Conservation (phyloP, 53 echinoderm and acorn worm genomes). For the Antedon mediterranea region DNA sequence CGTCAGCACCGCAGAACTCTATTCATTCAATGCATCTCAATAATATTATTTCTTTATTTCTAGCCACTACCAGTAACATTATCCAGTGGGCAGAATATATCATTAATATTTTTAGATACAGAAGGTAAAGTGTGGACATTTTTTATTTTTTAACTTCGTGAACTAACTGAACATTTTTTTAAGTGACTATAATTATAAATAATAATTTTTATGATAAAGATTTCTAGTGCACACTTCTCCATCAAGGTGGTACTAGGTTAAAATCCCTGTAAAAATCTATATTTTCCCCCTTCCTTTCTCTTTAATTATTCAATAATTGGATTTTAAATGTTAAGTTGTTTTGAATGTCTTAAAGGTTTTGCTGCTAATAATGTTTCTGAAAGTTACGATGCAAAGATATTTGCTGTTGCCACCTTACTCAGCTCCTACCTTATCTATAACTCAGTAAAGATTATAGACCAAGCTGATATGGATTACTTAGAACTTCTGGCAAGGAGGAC, state of each 20-base stretch:
- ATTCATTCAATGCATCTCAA: too few relatives aligned
- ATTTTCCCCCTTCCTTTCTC: too few relatives aligned
- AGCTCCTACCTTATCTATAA: constrained; percentile 65
- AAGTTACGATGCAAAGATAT: constrained; percentile 65
- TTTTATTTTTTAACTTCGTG: too few relatives aligned
- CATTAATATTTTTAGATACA: constrained; percentile 53
- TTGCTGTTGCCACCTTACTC: constrained; percentile 53
- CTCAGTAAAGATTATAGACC: constrained; percentile 68
- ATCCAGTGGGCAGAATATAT: constrained; percentile 30
- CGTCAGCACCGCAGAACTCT: too few relatives aligned
- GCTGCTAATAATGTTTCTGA: constrained; percentile 59
- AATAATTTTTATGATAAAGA: too few relatives aligned
- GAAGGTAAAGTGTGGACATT: constrained; percentile 41
- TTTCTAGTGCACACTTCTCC: too few relatives aligned
- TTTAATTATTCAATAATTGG: too few relatives aligned
- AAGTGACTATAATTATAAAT: too few relatives aligned
- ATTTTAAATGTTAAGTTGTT: too few relatives aligned
- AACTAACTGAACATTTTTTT: too few relatives aligned
- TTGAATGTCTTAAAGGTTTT: constrained; percentile 34
- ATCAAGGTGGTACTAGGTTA: too few relatives aligned
- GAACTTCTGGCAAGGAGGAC: constrained; percentile 53
- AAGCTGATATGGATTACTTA: constrained; percentile 61
- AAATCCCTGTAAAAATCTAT: too few relatives aligned
- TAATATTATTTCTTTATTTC: constrained; percentile 1
- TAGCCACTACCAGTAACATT: constrained; percentile 54